Percentiles rank a stretch among this genome's conserved stretches.
Conservation (phyloP, 2,888 invertebrate genomes). For the Eledona agricola region DNA sequence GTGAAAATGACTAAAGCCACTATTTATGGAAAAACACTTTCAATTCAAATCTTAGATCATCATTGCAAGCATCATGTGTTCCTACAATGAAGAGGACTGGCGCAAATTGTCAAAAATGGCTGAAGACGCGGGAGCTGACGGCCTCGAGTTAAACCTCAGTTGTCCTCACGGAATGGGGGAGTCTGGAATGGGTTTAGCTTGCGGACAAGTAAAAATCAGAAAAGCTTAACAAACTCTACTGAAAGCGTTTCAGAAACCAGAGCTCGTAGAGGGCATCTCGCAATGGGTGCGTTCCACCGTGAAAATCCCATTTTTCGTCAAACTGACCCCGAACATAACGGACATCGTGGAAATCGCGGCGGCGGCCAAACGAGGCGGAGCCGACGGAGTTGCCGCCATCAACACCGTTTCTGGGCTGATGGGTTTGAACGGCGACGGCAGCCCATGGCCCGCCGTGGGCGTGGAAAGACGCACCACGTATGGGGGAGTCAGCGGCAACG, state of each 20-base stretch:
- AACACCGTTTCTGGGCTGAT: slow-evolving; percentile 97
- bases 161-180: slow-evolving; percentile 99
- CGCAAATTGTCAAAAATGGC: slow-evolving; percentile 78
- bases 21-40: too few species aligned
- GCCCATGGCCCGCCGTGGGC: slow-evolving; percentile 94
- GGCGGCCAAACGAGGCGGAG: slow-evolving; percentile 91
- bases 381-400: slow-evolving; percentile 95
- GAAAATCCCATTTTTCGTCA: slow-evolving; percentile 95
- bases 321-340: slow-evolving; percentile 97
- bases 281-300: slow-evolving; percentile 88
- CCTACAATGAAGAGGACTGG: slow-evolving; percentile 90
- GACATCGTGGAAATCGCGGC: slow-evolving; percentile 88
- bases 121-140: slow-evolving; percentile 88
- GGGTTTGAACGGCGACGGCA: slow-evolving; percentile 81
- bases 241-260: slow-evolving; percentile 74
- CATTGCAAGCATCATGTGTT: slow-evolving; percentile 96
- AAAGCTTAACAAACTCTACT: neutral
- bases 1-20: too few species aligned
- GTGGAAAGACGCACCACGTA: slow-evolving; percentile 85
- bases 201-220: slow-evolving; percentile 81
- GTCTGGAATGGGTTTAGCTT: slow-evolving; percentile 97
- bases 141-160: slow-evolving; percentile 93
- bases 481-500: slow-evolving; percentile 91
- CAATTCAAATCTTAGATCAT: too few species aligned
- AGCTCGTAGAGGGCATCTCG: slow-evolving; percentile 87